phyloP scores from a whole-genome alignment of 2,888 invertebrate genomes.

The Mayetiola destructor region DNA sequence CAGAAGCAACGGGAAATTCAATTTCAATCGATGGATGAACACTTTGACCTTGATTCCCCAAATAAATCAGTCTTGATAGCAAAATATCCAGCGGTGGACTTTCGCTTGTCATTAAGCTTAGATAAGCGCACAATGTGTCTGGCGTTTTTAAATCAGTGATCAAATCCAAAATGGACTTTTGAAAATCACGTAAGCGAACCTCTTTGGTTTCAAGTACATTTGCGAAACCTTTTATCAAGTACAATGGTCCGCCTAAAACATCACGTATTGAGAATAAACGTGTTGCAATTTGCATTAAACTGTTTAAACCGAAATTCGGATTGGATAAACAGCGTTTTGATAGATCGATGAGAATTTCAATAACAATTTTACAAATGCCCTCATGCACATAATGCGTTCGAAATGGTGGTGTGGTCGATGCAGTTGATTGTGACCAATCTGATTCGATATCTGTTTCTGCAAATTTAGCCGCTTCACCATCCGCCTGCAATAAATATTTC shows the following conservation, averaged over 20 bases:
- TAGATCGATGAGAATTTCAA: slow-evolving; percentile 31
- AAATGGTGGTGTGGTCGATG: slow-evolving; percentile 26
- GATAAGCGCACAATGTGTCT: slow-evolving; percentile 39
- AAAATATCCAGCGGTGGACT: slow-evolving; percentile 43
- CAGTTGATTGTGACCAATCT: background rate
- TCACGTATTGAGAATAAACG: slow-evolving; percentile 32
- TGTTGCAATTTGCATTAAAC: slow-evolving; percentile 30
- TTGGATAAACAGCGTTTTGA: slow-evolving; percentile 28
- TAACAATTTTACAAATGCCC: slow-evolving; percentile 30
- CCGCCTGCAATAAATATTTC: slow-evolving; percentile 22
- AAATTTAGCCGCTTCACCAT: slow-evolving; percentile 27
- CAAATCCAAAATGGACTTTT: slow-evolving; percentile 49
- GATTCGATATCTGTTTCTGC: background rate
- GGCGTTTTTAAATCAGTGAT: slow-evolving; percentile 37
- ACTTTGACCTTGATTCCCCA: slow-evolving; percentile 28
- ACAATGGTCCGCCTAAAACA: slow-evolving; percentile 32
- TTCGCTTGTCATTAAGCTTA: slow-evolving; percentile 43
- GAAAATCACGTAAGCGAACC: slow-evolving; percentile 39
- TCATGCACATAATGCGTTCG: slow-evolving; percentile 30
- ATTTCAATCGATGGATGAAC: slow-evolving; percentile 30
- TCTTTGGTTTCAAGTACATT: slow-evolving; percentile 28
- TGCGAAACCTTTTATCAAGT: slow-evolving; percentile 31
- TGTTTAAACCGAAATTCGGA: slow-evolving; percentile 28
- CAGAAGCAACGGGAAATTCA: slow-evolving; percentile 25
- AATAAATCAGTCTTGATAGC: slow-evolving; percentile 39